Evolutionary conservation across 2,797 vertebrate species (phyloP).

Genomic region (Lacerta viridis): DNA sequence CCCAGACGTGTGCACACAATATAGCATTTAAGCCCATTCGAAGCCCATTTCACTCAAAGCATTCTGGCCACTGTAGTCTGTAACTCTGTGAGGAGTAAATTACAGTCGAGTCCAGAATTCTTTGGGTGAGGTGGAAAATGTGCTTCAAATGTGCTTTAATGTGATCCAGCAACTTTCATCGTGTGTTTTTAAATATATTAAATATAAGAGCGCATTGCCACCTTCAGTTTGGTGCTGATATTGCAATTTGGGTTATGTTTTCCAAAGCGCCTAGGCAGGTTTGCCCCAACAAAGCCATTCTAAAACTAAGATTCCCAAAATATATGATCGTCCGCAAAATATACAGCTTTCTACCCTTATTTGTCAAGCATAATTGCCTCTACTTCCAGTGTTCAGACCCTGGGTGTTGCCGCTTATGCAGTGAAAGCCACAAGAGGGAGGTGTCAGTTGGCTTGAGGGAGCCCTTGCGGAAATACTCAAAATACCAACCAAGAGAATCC

Average conservation of each 20-base stretch:
- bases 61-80: too few species aligned
- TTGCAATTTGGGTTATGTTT: not conserved
- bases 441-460: too few species aligned
- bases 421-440: too few species aligned
- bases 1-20: too few species aligned
- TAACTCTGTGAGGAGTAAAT: too few species aligned
- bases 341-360: not conserved
- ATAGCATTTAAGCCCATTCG: too few species aligned
- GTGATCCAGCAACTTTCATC: not conserved
- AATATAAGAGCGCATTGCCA: not conserved
- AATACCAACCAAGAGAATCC: too few species aligned
- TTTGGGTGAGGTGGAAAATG: not conserved
- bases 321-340: not conserved
- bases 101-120: too few species aligned
- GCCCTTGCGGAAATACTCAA: too few species aligned
- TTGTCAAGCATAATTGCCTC: not conserved
- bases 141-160: not conserved
- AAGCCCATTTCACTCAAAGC: too few species aligned
- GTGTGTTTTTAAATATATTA: too few species aligned
- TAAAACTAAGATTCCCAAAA: not conserved
- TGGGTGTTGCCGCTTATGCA: not conserved
- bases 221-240: slow-evolving; percentile 5
- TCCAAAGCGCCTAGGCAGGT: too few species aligned
- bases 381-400: not conserved
- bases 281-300: not conserved